These are phyloP conservation scores for Centrocercus urophasianus DNA, from an alignment of 2,113 vertebrate species.

Conservation along the genomic window DNA sequence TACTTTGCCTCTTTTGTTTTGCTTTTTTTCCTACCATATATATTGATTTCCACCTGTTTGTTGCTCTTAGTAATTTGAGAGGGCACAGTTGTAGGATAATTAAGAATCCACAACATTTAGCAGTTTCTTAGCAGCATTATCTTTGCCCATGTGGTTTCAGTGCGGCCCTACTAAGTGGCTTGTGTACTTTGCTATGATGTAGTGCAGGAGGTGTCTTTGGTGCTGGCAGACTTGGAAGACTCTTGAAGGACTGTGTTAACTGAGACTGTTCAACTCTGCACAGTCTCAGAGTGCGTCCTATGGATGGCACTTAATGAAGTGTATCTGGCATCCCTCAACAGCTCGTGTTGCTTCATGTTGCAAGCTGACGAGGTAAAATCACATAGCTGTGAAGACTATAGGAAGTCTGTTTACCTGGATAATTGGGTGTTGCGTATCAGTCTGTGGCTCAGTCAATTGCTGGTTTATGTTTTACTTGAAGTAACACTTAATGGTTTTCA, in stretches of 20 bases:
- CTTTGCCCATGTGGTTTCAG: background rate
- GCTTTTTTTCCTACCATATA: background rate
- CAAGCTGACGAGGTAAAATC: background rate
- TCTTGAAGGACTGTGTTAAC: background rate
- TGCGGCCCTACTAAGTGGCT: background rate
- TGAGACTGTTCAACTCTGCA: accelerated
- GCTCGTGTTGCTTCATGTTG: background rate
- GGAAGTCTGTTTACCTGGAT: background rate
- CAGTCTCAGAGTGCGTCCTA: background rate
- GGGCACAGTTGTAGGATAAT: background rate
- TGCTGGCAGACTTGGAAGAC: background rate
- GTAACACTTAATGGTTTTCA: background rate
- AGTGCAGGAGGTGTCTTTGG: background rate
- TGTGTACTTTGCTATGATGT: background rate
- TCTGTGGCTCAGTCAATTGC: background rate
- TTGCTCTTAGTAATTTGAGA: background rate
- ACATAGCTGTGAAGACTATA: background rate
- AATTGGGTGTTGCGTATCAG: constrained; percentile 29
- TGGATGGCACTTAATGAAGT: accelerated
- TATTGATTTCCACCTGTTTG: background rate
- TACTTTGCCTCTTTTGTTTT: background rate
- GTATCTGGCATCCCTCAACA: background rate
- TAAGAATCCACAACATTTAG: background rate
- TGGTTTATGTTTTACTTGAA: background rate
- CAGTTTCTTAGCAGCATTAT: background rate